Evolutionary conservation across 2,888 invertebrate species (phyloP).

Genomic region (Papilio demoleus): DNA sequence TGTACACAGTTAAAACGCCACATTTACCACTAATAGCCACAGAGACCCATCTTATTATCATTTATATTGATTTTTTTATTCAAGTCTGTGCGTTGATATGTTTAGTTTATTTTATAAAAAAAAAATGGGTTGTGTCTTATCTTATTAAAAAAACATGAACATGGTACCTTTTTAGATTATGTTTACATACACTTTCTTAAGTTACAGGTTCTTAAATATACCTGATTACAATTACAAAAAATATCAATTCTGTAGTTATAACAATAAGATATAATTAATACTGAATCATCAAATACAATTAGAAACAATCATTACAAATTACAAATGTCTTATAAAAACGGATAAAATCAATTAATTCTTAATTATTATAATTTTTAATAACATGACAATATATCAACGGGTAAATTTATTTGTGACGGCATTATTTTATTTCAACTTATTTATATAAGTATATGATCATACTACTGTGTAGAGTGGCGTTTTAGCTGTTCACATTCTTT

Average conservation of each 20-base stretch:
- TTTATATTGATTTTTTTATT: constrained; percentile 24
- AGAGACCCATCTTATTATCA: constrained; percentile 16
- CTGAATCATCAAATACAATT: no score
- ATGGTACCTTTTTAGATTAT: background rate
- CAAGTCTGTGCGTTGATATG: constrained; percentile 35
- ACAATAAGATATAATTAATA: background rate
- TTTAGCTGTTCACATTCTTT: constrained; percentile 67
- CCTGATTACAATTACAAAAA: constrained; percentile 4
- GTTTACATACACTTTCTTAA: background rate
- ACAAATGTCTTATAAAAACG: background rate
- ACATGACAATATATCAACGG: background rate
- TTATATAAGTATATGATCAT: background rate
- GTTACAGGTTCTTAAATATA: constrained; percentile 2
- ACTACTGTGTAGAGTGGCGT: constrained; percentile 52
- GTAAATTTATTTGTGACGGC: background rate
- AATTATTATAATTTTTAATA: background rate
- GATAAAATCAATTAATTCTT: constrained; percentile 8
- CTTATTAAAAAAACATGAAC: constrained; percentile 7
- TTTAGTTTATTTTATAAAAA: constrained; percentile 23
- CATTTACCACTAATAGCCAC: constrained; percentile 42
- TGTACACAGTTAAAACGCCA: constrained; percentile 78
- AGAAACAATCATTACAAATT: no score
- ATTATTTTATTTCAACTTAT: constrained; percentile 1
- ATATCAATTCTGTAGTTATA: background rate
- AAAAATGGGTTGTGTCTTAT: constrained; percentile 1